A percentile compares a stretch with the other conserved stretches of the same genome.
Conservation (phyloP, 2,113 vertebrate species). For the Fukomys damarensis region DNA sequence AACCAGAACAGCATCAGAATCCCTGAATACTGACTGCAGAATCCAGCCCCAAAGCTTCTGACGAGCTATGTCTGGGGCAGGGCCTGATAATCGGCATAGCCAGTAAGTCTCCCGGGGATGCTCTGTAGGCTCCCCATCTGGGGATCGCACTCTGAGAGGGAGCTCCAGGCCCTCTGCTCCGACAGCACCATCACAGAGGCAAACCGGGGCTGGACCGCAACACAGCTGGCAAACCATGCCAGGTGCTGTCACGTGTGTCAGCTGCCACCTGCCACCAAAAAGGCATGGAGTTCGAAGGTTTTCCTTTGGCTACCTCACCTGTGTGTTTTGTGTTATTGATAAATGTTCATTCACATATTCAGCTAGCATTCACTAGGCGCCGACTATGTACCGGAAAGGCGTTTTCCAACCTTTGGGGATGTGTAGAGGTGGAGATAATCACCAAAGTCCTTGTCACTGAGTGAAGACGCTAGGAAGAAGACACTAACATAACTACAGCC, state of each 20-base stretch:
- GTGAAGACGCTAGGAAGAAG: not conserved
- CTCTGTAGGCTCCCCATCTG: accelerated
- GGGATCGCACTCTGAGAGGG: not conserved
- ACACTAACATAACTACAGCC: not conserved
- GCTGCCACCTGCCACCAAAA: not conserved
- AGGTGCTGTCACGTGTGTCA: no score
- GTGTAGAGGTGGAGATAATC: not conserved
- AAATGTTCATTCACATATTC: not conserved
- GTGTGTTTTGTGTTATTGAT: not conserved
- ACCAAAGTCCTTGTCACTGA: not conserved
- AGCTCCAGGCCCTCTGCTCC: not conserved
- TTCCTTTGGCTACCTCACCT: not conserved
- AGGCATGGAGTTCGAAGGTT: not conserved
- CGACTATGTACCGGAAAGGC: not conserved
- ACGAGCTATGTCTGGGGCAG: no score
- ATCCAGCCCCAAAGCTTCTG: not conserved
- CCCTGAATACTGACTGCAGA: not conserved
- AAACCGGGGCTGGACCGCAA: not conserved
- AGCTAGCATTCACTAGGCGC: not conserved
- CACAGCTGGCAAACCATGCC: not conserved
- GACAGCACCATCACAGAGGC: not conserved
- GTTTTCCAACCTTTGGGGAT: not conserved
- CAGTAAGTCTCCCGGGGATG: not conserved
- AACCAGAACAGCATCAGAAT: not conserved
- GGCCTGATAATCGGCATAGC: not conserved